phyloP scores from a whole-genome alignment of 2,888 invertebrate genomes.

The Xanthorhoe spadicearia region DNA sequence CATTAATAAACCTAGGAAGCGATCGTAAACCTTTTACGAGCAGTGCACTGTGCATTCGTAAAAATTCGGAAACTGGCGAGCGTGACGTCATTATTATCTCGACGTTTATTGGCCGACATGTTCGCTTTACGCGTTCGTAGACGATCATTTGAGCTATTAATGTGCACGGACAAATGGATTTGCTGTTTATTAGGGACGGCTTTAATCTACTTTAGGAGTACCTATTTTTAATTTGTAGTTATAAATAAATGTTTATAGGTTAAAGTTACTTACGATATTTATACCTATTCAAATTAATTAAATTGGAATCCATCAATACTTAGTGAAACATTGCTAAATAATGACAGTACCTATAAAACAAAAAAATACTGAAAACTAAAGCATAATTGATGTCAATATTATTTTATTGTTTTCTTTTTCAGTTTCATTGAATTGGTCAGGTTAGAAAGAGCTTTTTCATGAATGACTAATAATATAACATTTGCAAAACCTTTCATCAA shows the following conservation, averaged over 20 bases:
- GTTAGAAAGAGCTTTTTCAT: too few relatives aligned
- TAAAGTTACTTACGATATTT: too few relatives aligned
- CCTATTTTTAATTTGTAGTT: background rate
- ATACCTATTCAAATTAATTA: too few relatives aligned
- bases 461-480: too few relatives aligned
- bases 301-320: too few relatives aligned
- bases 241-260: background rate
- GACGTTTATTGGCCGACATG: slow-evolving; percentile 59
- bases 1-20: slow-evolving; percentile 71
- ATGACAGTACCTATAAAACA: too few relatives aligned
- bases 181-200: slow-evolving; percentile 24
- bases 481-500: too few relatives aligned
- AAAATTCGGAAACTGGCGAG: slow-evolving; percentile 68
- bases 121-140: slow-evolving; percentile 58
- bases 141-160: slow-evolving; percentile 45
- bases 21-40: slow-evolving; percentile 79
- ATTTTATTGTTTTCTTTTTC: too few relatives aligned
- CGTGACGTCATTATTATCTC: slow-evolving; percentile 66
- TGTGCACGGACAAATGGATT: slow-evolving; percentile 29
- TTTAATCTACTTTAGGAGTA: slow-evolving; percentile 21
- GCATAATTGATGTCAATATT: too few relatives aligned
- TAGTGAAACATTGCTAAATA: too few relatives aligned
- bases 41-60: slow-evolving; percentile 73
- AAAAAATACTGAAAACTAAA: too few relatives aligned
- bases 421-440: too few relatives aligned